Conservation (phyloP, 2,113 vertebrate species). For the Thunnus thynnus region DNA sequence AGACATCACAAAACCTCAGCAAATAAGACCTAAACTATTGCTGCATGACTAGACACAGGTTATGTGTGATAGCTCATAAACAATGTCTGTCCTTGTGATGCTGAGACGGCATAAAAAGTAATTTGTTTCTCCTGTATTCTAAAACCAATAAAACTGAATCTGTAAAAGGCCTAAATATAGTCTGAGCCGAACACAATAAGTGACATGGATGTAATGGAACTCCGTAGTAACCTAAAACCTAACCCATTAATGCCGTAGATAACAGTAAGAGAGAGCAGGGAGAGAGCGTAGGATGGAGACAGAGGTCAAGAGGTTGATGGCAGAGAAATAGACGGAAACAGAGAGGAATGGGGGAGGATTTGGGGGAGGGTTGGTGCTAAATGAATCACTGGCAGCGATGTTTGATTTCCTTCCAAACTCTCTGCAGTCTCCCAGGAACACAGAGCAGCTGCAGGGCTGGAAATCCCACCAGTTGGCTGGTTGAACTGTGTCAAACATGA, state of each 20-base stretch:
- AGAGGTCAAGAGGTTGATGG: constrained; percentile 42
- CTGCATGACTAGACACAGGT: no score
- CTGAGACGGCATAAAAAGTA: no score
- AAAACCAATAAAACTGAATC: not conserved
- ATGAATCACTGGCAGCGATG: constrained; percentile 50
- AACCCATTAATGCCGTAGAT: constrained; percentile 31
- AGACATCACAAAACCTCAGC: no score
- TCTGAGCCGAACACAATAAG: constrained; percentile 9
- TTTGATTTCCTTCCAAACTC: constrained; percentile 67
- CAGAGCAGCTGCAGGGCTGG: constrained; percentile 61
- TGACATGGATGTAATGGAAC: constrained; percentile 7
- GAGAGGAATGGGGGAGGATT: constrained; percentile 5
- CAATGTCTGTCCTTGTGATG: not conserved
- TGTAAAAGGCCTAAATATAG: not conserved
- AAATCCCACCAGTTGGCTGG: constrained; percentile 51
- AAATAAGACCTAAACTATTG: no score
- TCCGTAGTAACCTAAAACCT: constrained; percentile 36
- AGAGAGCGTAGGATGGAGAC: constrained; percentile 13
- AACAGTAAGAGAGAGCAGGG: constrained; percentile 34
- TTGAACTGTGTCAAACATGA: constrained; percentile 46
- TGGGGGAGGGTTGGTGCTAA: constrained; percentile 42
- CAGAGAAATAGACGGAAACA: constrained; percentile 35
- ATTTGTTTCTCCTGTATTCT: not conserved
- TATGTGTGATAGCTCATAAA: not conserved
- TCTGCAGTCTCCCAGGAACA: constrained; percentile 42